Percentiles rank a stretch among this genome's conserved stretches.
Conservation (phyloP, 2,113 vertebrate genomes). For the Phoenicopterus ruber region DNA sequence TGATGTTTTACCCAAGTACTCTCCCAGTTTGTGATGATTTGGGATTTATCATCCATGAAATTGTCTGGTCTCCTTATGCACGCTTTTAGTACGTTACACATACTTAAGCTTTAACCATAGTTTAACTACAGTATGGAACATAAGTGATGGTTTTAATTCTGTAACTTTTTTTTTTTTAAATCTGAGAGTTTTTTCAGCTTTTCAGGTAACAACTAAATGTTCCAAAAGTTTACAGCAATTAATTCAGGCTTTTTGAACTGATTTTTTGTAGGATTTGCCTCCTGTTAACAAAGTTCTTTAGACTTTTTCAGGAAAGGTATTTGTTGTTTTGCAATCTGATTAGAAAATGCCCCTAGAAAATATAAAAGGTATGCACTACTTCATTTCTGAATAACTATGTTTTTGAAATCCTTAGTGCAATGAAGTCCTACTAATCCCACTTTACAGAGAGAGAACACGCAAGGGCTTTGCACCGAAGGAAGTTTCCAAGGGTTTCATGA, state of each 20-base stretch:
- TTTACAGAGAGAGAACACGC: background rate
- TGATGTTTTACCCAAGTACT: background rate
- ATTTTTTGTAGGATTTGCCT: background rate
- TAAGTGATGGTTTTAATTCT: background rate
- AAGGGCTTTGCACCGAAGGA: background rate
- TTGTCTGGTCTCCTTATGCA: background rate
- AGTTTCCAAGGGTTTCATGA: background rate
- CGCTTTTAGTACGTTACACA: accelerated
- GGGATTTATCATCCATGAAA: background rate
- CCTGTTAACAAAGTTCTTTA: background rate
- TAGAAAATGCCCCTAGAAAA: background rate
- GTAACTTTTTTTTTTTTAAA: background rate
- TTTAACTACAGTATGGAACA: background rate
- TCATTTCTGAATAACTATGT: background rate
- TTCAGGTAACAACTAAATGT: background rate
- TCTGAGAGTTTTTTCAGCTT: background rate
- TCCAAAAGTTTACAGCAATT: background rate
- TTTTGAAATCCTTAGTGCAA: background rate
- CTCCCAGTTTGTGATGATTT: background rate
- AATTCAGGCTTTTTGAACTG: background rate
- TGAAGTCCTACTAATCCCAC: background rate
- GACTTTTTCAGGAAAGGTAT: background rate
- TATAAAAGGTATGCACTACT: background rate
- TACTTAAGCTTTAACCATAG: background rate
- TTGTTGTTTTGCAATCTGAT: background rate